Conservation (phyloP, 53 echinoderm and acorn worm genomes). For the Paracentrotus lividus region DNA sequence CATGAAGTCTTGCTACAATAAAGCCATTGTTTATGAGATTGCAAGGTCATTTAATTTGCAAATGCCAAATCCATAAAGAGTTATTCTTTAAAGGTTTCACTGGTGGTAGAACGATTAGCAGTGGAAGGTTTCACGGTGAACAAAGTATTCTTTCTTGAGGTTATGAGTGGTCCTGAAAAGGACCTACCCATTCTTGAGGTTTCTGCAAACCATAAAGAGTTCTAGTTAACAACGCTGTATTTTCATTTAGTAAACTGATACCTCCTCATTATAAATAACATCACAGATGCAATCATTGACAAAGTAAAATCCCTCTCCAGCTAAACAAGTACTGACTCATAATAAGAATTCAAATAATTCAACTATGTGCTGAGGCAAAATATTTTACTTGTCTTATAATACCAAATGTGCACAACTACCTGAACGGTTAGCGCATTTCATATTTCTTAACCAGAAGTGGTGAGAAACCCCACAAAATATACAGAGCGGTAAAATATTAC, state of each 20-base stretch:
- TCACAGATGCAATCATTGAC: not conserved
- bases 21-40: no score
- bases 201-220: no score
- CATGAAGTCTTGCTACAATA: not conserved
- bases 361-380: not conserved
- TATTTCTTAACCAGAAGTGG: not conserved
- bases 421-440: not conserved
- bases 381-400: not conserved
- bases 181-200: no score
- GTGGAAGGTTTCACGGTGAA: no score
- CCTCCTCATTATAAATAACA: not conserved
- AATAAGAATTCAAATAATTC: not conserved
- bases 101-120: no score
- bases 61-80: no score
- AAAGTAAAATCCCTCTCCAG: not conserved
- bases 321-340: slow-evolving; percentile 23
- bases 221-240: no score
- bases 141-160: no score
- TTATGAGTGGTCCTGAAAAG: no score
- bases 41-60: no score
- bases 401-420: not conserved
- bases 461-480: slow-evolving; percentile 42
- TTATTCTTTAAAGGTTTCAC: no score
- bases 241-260: not conserved
- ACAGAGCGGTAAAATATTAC: slow-evolving; percentile 25